Evolutionary conservation across 2,797 vertebrate species (phyloP), one percentile per base, ranked within the genome.

Genomic region (Anguilla obscura): DNA sequence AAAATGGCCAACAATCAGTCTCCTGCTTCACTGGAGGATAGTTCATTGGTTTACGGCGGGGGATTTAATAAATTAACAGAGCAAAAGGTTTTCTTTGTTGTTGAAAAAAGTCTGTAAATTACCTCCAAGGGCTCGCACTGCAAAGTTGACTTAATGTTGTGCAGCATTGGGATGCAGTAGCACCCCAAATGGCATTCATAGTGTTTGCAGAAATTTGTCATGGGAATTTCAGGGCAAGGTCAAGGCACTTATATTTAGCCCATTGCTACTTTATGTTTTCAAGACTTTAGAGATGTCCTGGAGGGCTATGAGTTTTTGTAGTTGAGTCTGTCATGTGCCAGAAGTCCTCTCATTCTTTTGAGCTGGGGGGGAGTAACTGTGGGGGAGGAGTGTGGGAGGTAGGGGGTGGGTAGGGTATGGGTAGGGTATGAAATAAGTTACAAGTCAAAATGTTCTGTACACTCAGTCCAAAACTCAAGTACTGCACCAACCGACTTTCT

Each of bases 1-100:
- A 88, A 89, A 90, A 90, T 89, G 89, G 89, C 89, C 30, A 45
- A 48, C 63, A 74, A 66, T 52, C 88, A 21, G 76, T 10, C 33
- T 36, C 33, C 30, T 76, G 71, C 71, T 48, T 80, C 40, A 1
- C 76, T 80, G 76, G 76, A 14, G 40, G 36, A 24, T 48, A 45
- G 36, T 79, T 79, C 30, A 36, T 48, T 48, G 76, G 36, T 45
- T 40, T 16, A 80, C 0, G 40, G 7, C 18, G 18, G 40, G 40
- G 40, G 40, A 40, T 45, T 74, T 74, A 3, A 12, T 79, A 18
- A 5, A 40, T 18, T 16, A 40, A 79, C 36, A 45, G 16, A 6
- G 69, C 27, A 33, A 79, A 79, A 1, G 76, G 36, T 80, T 80
- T 80, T 80, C 36, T 80, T 14, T 45, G 21, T 16, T 48, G 30